Percentiles rank a stretch among this genome's conserved stretches.
These are phyloP conservation scores for Myrmecobius fasciatus DNA, from an alignment of 2,113 vertebrate genomes.

Conservation along the genomic window DNA sequence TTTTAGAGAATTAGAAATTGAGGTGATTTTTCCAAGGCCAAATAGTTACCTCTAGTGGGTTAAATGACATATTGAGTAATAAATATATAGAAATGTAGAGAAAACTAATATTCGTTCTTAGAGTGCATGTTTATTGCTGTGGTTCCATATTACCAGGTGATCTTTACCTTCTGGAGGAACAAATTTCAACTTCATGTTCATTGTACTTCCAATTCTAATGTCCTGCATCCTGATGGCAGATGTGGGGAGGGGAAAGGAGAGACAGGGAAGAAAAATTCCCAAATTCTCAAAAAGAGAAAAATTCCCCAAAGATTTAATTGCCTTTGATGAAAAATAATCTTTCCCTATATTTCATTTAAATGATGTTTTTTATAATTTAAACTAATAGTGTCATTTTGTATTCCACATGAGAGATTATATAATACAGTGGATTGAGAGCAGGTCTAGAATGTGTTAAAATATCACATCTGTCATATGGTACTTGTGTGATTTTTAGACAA, in stretches of 20 bases:
- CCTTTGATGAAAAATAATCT: background rate
- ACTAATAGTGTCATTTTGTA: background rate
- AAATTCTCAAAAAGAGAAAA: background rate
- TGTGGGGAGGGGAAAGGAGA: background rate
- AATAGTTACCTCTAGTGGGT: background rate
- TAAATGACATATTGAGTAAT: background rate
- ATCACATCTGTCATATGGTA: background rate
- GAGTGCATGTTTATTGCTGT: background rate
- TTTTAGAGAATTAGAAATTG: background rate
- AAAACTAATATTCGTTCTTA: background rate
- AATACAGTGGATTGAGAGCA: background rate
- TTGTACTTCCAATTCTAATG: background rate
- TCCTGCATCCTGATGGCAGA: background rate
- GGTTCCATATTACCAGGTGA: background rate
- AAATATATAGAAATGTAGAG: background rate
- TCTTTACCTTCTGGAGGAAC: background rate
- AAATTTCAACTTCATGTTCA: background rate
- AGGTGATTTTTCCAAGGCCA: background rate
- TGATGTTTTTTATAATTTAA: background rate
- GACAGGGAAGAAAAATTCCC: background rate
- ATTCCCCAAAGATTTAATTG: background rate
- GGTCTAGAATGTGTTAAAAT: background rate
- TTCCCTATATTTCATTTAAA: background rate
- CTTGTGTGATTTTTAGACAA: background rate
- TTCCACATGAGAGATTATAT: background rate